Evolutionary conservation across 2,113 vertebrate species (phyloP).

Genomic region (Nestor notabilis): DNA sequence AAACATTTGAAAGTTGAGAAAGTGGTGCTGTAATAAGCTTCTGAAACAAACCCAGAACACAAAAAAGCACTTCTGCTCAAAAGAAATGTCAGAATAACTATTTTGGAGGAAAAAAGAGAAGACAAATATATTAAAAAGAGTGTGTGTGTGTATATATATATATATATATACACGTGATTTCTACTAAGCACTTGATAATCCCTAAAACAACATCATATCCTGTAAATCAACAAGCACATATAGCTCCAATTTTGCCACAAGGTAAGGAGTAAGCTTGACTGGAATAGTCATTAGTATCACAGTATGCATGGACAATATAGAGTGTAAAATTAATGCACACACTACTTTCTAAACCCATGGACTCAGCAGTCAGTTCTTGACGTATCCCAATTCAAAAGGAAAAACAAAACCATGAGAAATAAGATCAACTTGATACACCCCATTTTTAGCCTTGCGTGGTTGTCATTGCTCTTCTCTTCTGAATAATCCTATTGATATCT

Average conservation of each 20-base stretch:
- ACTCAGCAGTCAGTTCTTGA: background rate
- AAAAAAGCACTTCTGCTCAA: background rate
- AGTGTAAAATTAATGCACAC: background rate
- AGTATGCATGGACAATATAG: accelerated
- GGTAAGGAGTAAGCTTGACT: background rate
- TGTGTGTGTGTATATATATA: background rate
- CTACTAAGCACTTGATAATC: background rate
- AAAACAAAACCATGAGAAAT: background rate
- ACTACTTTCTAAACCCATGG: background rate
- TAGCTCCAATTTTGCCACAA: background rate
- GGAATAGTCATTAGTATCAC: background rate
- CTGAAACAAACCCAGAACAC: background rate
- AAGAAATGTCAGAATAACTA: background rate
- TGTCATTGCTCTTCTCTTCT: background rate
- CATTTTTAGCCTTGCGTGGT: background rate
- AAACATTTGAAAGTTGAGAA: background rate
- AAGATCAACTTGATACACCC: background rate
- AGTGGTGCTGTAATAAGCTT: background rate
- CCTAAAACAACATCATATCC: background rate
- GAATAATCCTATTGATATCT: background rate
- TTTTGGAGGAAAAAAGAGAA: background rate
- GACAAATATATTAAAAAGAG: background rate
- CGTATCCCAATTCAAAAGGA: background rate
- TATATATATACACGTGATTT: background rate
- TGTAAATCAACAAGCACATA: background rate